These are phyloP conservation scores for Betta splendens DNA, from an alignment of 2,797 vertebrate genomes.

Conservation along the genomic window DNA sequence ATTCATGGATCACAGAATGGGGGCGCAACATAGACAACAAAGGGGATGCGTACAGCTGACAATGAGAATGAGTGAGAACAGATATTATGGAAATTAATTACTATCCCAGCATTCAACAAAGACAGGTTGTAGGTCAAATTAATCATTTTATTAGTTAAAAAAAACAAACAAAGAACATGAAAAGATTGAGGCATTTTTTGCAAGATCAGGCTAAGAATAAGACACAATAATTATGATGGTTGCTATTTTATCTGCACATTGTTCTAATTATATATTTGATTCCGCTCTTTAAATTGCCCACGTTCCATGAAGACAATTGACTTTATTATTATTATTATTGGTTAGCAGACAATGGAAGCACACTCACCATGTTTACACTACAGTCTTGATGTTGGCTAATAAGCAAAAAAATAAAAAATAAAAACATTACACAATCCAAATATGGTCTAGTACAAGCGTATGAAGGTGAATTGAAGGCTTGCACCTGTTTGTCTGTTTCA, in stretches of 20 bases:
- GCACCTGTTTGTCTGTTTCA: slow-evolving; percentile 85
- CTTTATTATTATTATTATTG: slow-evolving; percentile 36
- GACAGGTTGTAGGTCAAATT: slow-evolving; percentile 49
- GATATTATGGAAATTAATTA: too few species aligned
- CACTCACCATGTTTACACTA: slow-evolving; percentile 83
- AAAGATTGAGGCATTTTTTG: slow-evolving; percentile 31
- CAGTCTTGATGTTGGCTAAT: slow-evolving; percentile 74
- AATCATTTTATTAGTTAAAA: slow-evolving; percentile 63
- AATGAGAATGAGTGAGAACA: too few species aligned
- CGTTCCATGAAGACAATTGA: slow-evolving; percentile 56
- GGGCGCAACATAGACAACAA: slow-evolving; percentile 39
- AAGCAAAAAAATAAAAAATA: slow-evolving; percentile 17
- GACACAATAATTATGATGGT: slow-evolving; percentile 39
- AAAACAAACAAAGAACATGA: too few species aligned
- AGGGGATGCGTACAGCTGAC: slow-evolving; percentile 49
- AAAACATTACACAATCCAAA: slow-evolving; percentile 64
- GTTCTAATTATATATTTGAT: slow-evolving; percentile 56
- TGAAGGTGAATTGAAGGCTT: slow-evolving; percentile 77
- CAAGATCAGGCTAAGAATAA: slow-evolving; percentile 23
- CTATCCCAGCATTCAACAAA: slow-evolving; percentile 46
- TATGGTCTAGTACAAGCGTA: slow-evolving; percentile 70
- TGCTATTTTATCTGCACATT: slow-evolving; percentile 57
- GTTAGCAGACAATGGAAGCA: slow-evolving; percentile 81
- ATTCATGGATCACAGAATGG: slow-evolving; percentile 50
- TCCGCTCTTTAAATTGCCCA: slow-evolving; percentile 65